These are phyloP conservation scores for Atherinosoma microstoma DNA, from an alignment of 2,797 vertebrate genomes.

Conservation along the genomic window DNA sequence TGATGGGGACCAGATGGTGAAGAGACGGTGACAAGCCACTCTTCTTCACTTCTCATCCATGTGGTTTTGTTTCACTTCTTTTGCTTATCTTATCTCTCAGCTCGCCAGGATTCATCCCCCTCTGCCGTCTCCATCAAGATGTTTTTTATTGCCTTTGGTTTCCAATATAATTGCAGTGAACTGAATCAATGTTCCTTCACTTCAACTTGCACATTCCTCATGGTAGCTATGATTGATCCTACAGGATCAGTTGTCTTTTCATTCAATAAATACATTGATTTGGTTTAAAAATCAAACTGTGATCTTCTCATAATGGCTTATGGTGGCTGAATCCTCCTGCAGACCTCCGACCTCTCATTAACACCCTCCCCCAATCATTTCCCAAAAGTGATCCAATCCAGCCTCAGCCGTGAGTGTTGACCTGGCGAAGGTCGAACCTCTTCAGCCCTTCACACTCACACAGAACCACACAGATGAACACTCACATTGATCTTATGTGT, in stretches of 20 bases:
- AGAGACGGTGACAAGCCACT: conserved; percentile 61
- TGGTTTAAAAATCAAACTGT: conserved; percentile 25
- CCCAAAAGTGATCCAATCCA: conserved; percentile 71
- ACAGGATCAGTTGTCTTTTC: conserved; percentile 58
- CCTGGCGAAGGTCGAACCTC: conserved; percentile 73
- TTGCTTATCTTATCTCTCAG: conserved; percentile 60
- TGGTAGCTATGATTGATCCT: conserved; percentile 52
- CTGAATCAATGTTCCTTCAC: conserved; percentile 66
- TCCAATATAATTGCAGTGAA: conserved; percentile 50
- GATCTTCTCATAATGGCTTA: conserved; percentile 60
- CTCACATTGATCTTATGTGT: conserved; percentile 76
- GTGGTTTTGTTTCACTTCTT: conserved; percentile 45
- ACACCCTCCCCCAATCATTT: conserved; percentile 53
- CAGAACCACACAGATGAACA: conserved; percentile 51
- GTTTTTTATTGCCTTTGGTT: conserved; percentile 55
- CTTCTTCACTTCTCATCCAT: conserved; percentile 57
- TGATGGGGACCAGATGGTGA: conserved; percentile 76
- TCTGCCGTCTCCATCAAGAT: conserved; percentile 23
- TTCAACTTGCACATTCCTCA: conserved; percentile 54
- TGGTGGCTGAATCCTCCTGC: conserved; percentile 42
- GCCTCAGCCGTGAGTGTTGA: conserved; percentile 38
- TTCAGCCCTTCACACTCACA: conserved; percentile 37
- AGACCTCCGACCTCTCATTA: conserved; percentile 62
- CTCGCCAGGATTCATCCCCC: conserved; percentile 20
- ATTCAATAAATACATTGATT: conserved; percentile 55